A percentile compares a stretch with the other conserved stretches of the same genome.
phyloP scores from a whole-genome alignment of 2,113 vertebrate species.

The Chitala chitala region DNA sequence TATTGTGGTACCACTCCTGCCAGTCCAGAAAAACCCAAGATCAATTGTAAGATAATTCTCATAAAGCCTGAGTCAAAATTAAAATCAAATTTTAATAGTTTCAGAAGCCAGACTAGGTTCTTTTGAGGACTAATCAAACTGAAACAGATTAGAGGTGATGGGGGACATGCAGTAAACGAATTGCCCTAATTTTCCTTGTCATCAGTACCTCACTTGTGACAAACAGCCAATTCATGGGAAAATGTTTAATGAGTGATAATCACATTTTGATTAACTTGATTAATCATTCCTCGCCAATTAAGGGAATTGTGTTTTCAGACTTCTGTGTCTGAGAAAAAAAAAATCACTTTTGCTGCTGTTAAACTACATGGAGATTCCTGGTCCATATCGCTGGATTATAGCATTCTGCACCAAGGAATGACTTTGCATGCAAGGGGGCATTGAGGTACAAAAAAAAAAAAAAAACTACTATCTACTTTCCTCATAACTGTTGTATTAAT shows the following conservation, averaged over 20 bases:
- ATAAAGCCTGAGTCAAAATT: not conserved
- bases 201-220: not conserved
- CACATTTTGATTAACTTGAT: conserved; percentile 15
- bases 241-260: conserved; percentile 21
- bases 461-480: not conserved
- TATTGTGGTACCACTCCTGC: not conserved
- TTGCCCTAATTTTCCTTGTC: not conserved
- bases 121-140: not conserved
- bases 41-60: not conserved
- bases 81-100: not conserved
- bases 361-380: not conserved
- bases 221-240: conserved; percentile 1
- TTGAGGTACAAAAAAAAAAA: too few relatives aligned
- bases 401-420: too few relatives aligned
- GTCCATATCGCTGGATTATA: not conserved
- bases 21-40: too few relatives aligned
- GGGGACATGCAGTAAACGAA: not conserved
- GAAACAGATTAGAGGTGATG: not conserved
- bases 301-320: not conserved
- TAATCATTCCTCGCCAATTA: conserved; percentile 10
- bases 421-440: not conserved
- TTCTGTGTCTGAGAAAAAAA: too few relatives aligned
- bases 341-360: not conserved
- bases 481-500: not conserved
- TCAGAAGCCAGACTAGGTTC: not conserved